Evolutionary conservation across 2,888 invertebrate species (phyloP).

Genomic region (Caenorhabditis plicata): DNA sequence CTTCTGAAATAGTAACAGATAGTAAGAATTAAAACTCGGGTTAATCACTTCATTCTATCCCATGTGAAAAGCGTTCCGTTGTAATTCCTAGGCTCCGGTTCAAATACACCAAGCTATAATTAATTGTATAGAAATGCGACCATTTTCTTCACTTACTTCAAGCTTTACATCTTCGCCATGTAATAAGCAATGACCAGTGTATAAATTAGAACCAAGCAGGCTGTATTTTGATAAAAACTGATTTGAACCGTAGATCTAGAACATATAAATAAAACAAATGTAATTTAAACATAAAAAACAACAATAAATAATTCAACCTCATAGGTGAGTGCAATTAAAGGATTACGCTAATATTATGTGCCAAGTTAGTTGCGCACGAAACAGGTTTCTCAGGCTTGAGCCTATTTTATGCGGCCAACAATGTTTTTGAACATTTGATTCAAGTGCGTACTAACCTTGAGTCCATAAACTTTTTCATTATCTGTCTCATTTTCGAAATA

Average conservation of each 20-base stretch:
- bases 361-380: background rate
- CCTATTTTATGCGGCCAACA: too few relatives aligned
- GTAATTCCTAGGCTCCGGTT: constrained; percentile 4
- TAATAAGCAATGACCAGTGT: constrained; percentile 54
- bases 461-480: constrained; percentile 46
- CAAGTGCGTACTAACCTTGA: constrained; percentile 44
- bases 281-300: constrained; percentile 1
- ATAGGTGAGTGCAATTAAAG: constrained; percentile 8
- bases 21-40: background rate
- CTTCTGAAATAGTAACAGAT: constrained; percentile 19
- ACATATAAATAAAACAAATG: background rate
- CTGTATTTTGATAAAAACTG: constrained; percentile 42
- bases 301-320: background rate
- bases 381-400: too few relatives aligned
- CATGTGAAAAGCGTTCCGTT: constrained; percentile 9
- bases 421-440: background rate
- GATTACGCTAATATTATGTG: constrained; percentile 15
- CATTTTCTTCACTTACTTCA: constrained; percentile 47
- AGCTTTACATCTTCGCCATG: constrained; percentile 57
- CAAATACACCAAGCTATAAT: constrained; percentile 4
- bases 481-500: constrained; percentile 30
- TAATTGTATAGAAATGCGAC: too few relatives aligned
- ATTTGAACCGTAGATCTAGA: constrained; percentile 48
- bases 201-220: constrained; percentile 52
- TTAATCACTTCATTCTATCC: constrained; percentile 33